Evolutionary conservation across 2,113 vertebrate species (phyloP).

Genomic region (Poecile atricapillus): DNA sequence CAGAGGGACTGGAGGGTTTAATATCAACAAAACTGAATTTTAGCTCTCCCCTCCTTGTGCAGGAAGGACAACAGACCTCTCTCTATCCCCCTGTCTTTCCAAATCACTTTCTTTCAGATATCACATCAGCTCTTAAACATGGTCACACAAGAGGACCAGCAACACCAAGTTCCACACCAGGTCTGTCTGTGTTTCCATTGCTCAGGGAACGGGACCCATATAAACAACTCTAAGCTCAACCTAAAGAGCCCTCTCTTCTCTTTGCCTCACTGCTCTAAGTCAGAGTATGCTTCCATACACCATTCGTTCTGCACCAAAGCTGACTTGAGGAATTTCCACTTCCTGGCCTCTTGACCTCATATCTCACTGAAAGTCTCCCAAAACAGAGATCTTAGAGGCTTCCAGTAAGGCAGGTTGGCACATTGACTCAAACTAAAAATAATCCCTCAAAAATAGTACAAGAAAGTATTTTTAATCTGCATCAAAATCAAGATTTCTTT

Average conservation of each 20-base stretch:
- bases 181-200: background rate
- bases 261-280: background rate
- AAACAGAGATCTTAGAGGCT: background rate
- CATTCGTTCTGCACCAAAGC: background rate
- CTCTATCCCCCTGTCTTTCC: background rate
- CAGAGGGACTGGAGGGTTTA: background rate
- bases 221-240: background rate
- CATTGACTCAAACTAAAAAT: background rate
- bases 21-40: background rate
- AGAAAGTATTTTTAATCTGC: background rate
- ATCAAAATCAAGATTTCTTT: background rate
- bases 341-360: background rate
- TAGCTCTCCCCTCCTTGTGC: background rate
- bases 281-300: background rate
- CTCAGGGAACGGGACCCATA: background rate
- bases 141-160: background rate
- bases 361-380: background rate
- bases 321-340: background rate
- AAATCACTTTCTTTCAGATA: background rate
- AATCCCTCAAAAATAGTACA: background rate
- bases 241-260: background rate
- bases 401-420: background rate
- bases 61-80: background rate
- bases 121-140: background rate
- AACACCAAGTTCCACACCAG: background rate